Evolutionary conservation across 2,797 vertebrate species (phyloP).

Genomic region (Gymnocypris eckloni): DNA sequence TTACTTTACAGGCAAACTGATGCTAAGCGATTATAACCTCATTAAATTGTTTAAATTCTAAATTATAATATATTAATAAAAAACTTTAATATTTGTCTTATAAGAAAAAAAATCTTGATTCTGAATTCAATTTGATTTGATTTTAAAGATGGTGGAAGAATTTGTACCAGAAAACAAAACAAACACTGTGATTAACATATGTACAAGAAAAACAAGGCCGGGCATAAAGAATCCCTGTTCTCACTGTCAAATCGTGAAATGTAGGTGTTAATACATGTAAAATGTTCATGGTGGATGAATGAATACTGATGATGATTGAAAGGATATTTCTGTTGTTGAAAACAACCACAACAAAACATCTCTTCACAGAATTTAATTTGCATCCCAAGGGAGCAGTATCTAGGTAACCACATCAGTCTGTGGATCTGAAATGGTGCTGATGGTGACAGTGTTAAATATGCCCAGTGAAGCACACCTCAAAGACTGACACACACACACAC

Average conservation of each 20-base stretch:
- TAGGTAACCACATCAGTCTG: slow-evolving; percentile 67
- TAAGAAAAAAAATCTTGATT: background rate
- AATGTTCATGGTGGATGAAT: slow-evolving; percentile 12
- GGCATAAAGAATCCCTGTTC: slow-evolving; percentile 15
- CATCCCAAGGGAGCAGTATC: slow-evolving; percentile 64
- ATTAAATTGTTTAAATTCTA: background rate
- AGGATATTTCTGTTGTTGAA: slow-evolving; percentile 58
- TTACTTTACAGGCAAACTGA: background rate
- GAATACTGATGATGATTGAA: slow-evolving; percentile 44
- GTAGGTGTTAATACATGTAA: slow-evolving; percentile 5
- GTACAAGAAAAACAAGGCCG: slow-evolving; percentile 14
- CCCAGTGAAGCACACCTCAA: slow-evolving; percentile 71
- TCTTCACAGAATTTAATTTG: slow-evolving; percentile 64
- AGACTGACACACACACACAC: slow-evolving; percentile 53
- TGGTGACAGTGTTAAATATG: slow-evolving; percentile 77
- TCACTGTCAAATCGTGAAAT: slow-evolving; percentile 14
- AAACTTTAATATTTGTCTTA: background rate
- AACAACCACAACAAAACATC: slow-evolving; percentile 61
- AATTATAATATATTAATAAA: background rate
- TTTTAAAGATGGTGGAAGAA: background rate
- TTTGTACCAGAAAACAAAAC: background rate
- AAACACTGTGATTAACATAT: slow-evolving; percentile 1
- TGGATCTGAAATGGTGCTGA: slow-evolving; percentile 65
- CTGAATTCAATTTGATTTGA: background rate
- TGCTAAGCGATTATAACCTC: background rate